phyloP scores from a whole-genome alignment of 2,888 invertebrate species.

The Chrysomela aeneicollis region DNA sequence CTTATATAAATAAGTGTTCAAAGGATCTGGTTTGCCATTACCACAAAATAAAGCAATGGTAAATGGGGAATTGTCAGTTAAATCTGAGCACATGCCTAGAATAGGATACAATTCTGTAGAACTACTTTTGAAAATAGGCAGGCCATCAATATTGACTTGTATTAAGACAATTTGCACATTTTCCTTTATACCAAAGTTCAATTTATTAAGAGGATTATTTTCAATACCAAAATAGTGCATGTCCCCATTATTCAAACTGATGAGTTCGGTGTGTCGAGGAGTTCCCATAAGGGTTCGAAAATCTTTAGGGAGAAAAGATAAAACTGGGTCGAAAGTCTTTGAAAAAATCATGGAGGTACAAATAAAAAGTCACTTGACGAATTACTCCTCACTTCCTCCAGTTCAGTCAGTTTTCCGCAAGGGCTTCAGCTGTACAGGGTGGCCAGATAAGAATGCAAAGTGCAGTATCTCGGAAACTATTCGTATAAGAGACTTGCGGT shows the following conservation, averaged over 20 bases:
- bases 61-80: conserved; percentile 18
- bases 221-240: conserved; percentile 29
- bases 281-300: conserved; percentile 21
- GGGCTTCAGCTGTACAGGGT: too few relatives aligned
- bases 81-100: conserved; percentile 20
- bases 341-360: too few relatives aligned
- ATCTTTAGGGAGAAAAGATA: conserved; percentile 22
- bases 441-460: too few relatives aligned
- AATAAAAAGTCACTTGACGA: too few relatives aligned
- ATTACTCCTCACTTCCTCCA: too few relatives aligned
- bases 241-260: conserved; percentile 23
- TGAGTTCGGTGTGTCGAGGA: conserved; percentile 16
- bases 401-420: too few relatives aligned
- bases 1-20: conserved; percentile 10
- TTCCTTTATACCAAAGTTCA: background rate
- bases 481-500: too few relatives aligned
- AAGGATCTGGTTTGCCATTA: conserved; percentile 18
- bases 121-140: conserved; percentile 9
- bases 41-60: conserved; percentile 27
- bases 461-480: too few relatives aligned
- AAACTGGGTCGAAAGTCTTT: too few relatives aligned
- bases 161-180: conserved; percentile 6
- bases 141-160: conserved; percentile 27
- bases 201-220: conserved; percentile 6
- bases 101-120: conserved; percentile 27